Evolutionary conservation across 1,140 invertebrate genomes (phyloP).

Genomic region (Cecropterus lyciades): DNA sequence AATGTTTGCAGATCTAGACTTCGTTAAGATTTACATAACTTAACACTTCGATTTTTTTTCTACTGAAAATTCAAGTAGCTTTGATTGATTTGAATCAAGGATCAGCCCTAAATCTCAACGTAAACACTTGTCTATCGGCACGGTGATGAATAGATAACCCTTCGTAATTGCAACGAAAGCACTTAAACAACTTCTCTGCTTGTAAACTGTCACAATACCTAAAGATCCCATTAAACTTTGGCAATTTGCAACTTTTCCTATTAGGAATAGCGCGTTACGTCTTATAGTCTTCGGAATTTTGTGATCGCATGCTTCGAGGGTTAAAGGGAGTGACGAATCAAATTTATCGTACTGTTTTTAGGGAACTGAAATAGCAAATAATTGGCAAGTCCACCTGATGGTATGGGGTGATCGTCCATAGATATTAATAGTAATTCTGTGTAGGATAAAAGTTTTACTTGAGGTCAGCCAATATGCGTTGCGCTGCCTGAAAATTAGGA

Average conservation of each 20-base stretch:
- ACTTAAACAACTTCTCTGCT: slow-evolving; percentile 55
- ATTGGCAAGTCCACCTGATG: no score
- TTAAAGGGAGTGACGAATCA: slow-evolving; percentile 20
- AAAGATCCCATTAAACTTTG: slow-evolving; percentile 72
- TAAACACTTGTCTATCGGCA: slow-evolving; percentile 25
- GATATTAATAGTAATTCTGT: no score
- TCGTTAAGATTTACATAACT: no score
- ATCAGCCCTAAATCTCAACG: slow-evolving; percentile 8
- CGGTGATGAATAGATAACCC: slow-evolving; percentile 34
- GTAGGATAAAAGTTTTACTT: no score
- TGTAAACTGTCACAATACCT: slow-evolving; percentile 68
- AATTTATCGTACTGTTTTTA: slow-evolving; percentile 21
- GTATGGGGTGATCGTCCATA: no score
- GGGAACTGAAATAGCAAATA: no score
- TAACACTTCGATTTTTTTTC: no score
- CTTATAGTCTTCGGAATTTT: slow-evolving; percentile 51
- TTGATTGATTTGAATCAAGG: background rate
- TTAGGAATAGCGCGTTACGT: slow-evolving; percentile 47
- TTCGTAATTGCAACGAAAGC: slow-evolving; percentile 42
- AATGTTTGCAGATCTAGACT: no score
- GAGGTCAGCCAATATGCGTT: no score
- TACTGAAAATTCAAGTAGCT: no score
- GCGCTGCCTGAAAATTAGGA: no score
- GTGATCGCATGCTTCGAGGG: slow-evolving; percentile 30
- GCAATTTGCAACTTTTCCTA: slow-evolving; percentile 73